Base-by-base conservation (phyloP, 2,113 vertebrate genomes). In the Tragelaphus scriptus region DNA sequence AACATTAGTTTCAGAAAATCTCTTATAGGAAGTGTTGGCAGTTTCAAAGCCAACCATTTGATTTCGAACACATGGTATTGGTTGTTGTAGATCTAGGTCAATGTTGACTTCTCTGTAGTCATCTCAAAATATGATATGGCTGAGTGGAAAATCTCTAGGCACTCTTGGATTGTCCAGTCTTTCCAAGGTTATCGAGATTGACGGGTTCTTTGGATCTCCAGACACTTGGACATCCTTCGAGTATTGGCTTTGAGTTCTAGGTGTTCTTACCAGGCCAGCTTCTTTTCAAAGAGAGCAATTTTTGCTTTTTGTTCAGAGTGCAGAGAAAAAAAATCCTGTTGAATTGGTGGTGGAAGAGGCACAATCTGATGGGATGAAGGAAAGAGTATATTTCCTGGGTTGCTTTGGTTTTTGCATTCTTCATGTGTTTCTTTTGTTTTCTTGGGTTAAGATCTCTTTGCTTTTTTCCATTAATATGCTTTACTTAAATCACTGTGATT, bases 181-280 rank as follows among this genome's bases (percentile, higher is more conserved):
- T 88, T 88, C 61, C 84, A 94, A 82, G 26, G 40, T 95, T 94
- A 88, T 90, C 91, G 91, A 84, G 91, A 97, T 92, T 88, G 91
- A 97, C 97, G 79, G 88, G 25, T 51, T 90, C 51, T 96, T 82
- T 95, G 91, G 93, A 44, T 55, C 59, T 79, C 53, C 80, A 80
- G 85, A 97, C 79, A 88, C 86, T 97, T 94, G 94, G 95, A 90
- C 90, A 91, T 93, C 89, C 58, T 97, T 51, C 63, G 59, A 95
- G 51, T 92, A 61, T 87, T 65, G 88, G 19, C 88, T 97, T 95
- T 96, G 92, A 97, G 92, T 97, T 97, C 85, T 92, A 51, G 92
- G 90, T 92, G 77, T 93, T 94, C 79, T 97, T 97, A 89, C 16
- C 97, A 97, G 91, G 86, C 94, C 85, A 96, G 53, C 63, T 89